Percentiles rank a stretch among this genome's conserved stretches.
phyloP scores from a whole-genome alignment of 2,888 invertebrate genomes.

The Drosophila crucigera region DNA sequence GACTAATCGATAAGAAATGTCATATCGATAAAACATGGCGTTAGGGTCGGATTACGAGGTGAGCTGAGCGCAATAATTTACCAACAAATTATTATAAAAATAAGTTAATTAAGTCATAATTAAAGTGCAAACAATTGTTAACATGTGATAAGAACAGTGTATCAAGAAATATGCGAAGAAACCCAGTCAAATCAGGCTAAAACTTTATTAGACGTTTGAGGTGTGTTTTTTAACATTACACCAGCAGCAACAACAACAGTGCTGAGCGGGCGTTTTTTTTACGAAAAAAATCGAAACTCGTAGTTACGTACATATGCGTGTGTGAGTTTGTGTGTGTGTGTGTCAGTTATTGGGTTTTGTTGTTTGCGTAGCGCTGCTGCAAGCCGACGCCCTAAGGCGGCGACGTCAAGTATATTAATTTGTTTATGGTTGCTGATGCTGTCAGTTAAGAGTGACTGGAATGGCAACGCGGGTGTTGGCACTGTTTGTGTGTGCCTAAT shows the following conservation, averaged over 20 bases:
- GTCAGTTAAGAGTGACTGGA: constrained; percentile 31
- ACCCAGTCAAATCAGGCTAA: constrained; percentile 3
- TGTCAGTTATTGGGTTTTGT: constrained; percentile 64
- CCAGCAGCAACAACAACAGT: constrained; percentile 41
- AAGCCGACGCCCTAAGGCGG: constrained; percentile 78
- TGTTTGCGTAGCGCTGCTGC: constrained; percentile 43
- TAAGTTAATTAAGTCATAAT: constrained; percentile 64
- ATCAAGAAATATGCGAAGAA: constrained; percentile 13
- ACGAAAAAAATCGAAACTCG: constrained; percentile 71
- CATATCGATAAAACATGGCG: constrained; percentile 83
- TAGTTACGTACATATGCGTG: constrained; percentile 22
- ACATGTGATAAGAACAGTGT: constrained; percentile 39
- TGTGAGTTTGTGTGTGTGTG: constrained; percentile 14
- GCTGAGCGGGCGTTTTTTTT: constrained; percentile 75
- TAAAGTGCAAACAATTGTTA: constrained; percentile 66
- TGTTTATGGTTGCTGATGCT: constrained; percentile 44
- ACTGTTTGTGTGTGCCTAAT: constrained; percentile 18
- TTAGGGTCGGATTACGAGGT: constrained; percentile 85
- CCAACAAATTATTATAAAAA: constrained; percentile 51
- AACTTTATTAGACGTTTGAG: constrained; percentile 34
- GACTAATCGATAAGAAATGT: constrained; percentile 48
- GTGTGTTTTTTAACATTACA: constrained; percentile 49
- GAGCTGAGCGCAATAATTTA: constrained; percentile 79
- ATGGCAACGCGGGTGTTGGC: constrained; percentile 22
- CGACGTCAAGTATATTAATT: constrained; percentile 63